Percentiles rank a stretch among this genome's conserved stretches.
Evolutionary conservation across 64 coral and sea anemone genomes (phyloP).

Genomic region (Montipora foliosa): DNA sequence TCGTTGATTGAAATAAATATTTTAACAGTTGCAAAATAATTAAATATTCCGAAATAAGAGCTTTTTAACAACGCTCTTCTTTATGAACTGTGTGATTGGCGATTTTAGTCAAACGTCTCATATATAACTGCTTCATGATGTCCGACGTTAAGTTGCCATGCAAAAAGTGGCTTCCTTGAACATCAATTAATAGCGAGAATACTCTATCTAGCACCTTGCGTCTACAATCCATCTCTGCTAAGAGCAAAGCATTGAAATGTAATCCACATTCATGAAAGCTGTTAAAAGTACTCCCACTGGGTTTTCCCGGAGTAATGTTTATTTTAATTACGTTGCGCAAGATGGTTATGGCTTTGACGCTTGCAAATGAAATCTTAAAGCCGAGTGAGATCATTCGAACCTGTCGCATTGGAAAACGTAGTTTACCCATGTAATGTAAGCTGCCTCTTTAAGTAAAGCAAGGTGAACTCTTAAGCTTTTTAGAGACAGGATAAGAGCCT

Average conservation of each 20-base stretch:
- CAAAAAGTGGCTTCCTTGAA: no score
- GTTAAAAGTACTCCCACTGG: not conserved
- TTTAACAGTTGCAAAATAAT: not conserved
- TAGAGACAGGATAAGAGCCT: no score
- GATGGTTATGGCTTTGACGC: not conserved
- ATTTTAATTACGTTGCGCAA: not conserved
- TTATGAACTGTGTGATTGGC: not conserved
- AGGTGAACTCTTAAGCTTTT: not conserved
- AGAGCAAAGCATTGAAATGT: not conserved
- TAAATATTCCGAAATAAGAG: not conserved
- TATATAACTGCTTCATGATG: no score
- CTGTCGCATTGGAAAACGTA: not conserved
- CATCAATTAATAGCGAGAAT: no score
- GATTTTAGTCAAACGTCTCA: no score
- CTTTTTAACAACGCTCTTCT: not conserved
- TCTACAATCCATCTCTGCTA: not conserved
- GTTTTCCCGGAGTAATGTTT: not conserved
- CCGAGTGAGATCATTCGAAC: not conserved
- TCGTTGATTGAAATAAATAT: not conserved
- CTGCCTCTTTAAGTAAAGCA: not conserved
- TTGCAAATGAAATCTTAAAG: not conserved
- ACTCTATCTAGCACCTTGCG: not conserved
- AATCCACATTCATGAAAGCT: not conserved
- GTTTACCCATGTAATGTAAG: not conserved
- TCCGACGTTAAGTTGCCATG: no score